Evolutionary conservation across 2,113 vertebrate genomes (phyloP), one percentile per base, ranked within the genome.

Genomic region (Bos indicus): DNA sequence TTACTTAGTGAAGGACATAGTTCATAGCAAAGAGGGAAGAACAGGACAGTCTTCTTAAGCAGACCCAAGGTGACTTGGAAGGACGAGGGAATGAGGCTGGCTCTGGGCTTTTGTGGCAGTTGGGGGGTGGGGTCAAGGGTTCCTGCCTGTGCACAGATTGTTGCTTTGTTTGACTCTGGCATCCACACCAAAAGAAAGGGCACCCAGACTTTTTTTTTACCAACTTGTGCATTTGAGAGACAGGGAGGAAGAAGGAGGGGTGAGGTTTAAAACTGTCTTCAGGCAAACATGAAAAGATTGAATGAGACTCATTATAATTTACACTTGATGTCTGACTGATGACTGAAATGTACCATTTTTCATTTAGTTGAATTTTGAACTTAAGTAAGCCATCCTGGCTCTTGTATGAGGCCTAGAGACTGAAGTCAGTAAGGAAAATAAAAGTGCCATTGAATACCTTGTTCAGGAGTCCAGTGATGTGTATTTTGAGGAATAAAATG

Each of bases 401-500:
- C 4, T 2, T 40, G 19, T 46, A 1, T 33, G 54, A 64, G 62
- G 56, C 52, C n/a, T 86, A 71, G 5, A n/a, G 15, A 40, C 16
- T 28, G 46, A 54, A 56, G 25, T 51, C 19, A 7, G 28, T 59
- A 91, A 91, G n/a, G 23, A 89, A 77, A 16, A 46, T 59, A 46
- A 36, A 71, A 33, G 71, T 94, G 88, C 51, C 14, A 10, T 25
- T 9, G 84, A 71, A 71, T 60, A 12, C 51, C 21, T 67, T 88
- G 36, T 78, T 92, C 80, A 71, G 43, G 57, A 90, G 48, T 25
- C 54, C 84, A 28, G 0, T 7, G 8, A 56, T 82, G 26, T 85
- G 28, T 74, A 57, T 94, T 95, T 82, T 74, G 95, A 84, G 57
- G 96, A 92, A 93, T 40, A 77, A 91, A 96, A 86, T 62, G 64